Percentiles rank a stretch among this genome's conserved stretches.
Evolutionary conservation across 2,888 invertebrate genomes (phyloP).

Genomic region (Didymodactylos carnosus): DNA sequence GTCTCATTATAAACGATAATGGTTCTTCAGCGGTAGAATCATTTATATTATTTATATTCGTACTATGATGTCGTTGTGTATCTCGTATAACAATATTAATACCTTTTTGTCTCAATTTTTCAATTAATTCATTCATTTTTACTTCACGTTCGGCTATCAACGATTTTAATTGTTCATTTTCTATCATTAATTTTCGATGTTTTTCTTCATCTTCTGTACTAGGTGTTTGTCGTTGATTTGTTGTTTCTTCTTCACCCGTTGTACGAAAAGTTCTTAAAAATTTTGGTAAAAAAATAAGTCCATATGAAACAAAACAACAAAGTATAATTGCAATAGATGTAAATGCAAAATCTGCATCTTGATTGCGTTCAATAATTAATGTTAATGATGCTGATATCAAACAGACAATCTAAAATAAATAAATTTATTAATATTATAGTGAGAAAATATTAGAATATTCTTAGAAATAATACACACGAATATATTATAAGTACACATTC

Average conservation of each 20-base stretch:
- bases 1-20: neutral
- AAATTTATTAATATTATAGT: neutral
- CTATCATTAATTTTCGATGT: constrained; percentile 68
- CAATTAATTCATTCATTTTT: neutral
- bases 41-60: neutral
- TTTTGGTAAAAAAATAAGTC: constrained; percentile 92
- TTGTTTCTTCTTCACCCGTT: constrained; percentile 15
- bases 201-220: constrained; percentile 68
- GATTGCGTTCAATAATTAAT: constrained; percentile 84
- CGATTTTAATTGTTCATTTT: constrained; percentile 86
- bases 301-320: constrained; percentile 93
- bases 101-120: neutral
- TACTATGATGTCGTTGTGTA: neutral
- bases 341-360: constrained; percentile 90
- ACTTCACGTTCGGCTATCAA: constrained; percentile 52
- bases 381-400: constrained; percentile 92
- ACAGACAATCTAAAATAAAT: constrained; percentile 48
- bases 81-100: neutral
- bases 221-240: constrained; percentile 31
- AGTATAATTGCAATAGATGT: constrained; percentile 76
- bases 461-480: constrained; percentile 44
- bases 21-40: neutral
- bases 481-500: constrained; percentile 98
- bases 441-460: neutral
- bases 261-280: constrained; percentile 28